Evolutionary conservation across 2,797 vertebrate species (phyloP).

Genomic region (Cyclura pinguis): DNA sequence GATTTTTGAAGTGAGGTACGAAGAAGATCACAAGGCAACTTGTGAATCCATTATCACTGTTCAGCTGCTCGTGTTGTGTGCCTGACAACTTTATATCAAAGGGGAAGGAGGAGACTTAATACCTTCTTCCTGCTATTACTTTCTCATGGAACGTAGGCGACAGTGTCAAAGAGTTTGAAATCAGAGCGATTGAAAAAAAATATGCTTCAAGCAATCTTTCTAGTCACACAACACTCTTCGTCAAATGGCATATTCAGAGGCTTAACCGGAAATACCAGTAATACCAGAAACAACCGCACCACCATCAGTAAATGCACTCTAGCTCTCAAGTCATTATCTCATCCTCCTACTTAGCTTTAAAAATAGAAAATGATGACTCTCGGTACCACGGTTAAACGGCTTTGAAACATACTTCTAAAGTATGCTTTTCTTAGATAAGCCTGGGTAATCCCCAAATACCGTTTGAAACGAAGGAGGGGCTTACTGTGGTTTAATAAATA

Average conservation of each 20-base stretch:
- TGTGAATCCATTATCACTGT: no score
- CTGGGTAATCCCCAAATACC: not conserved
- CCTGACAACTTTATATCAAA: not conserved
- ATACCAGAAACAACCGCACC: not conserved
- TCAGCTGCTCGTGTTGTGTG: no score
- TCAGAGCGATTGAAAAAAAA: not conserved
- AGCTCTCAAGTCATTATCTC: not conserved
- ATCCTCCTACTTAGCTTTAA: not conserved
- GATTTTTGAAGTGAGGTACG: no score
- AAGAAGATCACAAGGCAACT: not conserved
- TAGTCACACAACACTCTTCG: not conserved
- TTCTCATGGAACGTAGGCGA: not conserved
- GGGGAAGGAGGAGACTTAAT: not conserved
- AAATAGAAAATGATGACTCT: not conserved
- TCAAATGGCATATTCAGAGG: not conserved
- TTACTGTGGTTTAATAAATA: no score
- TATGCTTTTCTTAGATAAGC: no score
- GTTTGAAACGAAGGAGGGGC: no score
- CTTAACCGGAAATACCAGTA: not conserved
- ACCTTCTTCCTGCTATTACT: no score
- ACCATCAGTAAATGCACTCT: not conserved
- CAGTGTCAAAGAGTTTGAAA: no score
- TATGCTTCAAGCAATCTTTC: not conserved
- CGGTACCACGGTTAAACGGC: no score
- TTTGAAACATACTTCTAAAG: no score